A percentile compares a stretch with the other conserved stretches of the same genome.
Conservation (phyloP, 1,140 invertebrate genomes). For the Eulimnadia texana region DNA sequence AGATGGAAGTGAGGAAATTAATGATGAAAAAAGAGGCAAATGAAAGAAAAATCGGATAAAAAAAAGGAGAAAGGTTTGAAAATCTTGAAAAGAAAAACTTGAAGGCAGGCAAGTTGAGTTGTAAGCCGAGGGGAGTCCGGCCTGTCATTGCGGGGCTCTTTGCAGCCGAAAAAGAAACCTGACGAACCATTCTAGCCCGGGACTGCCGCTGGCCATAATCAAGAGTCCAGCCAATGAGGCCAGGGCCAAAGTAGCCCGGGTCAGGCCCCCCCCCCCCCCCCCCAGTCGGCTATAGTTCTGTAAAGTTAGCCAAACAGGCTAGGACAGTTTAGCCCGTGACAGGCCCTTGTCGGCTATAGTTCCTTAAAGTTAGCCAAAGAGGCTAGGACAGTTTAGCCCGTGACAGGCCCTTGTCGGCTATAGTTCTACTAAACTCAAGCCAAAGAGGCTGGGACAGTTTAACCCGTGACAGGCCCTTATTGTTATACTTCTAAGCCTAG, state of each 20-base stretch:
- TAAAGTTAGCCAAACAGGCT: no score
- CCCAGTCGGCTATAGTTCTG: no score
- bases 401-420: background rate
- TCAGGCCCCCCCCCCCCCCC: no score
- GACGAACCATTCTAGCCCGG: no score
- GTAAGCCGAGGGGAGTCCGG: conserved; percentile 12
- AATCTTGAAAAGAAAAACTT: background rate
- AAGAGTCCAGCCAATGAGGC: no score
- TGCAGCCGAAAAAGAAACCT: background rate
- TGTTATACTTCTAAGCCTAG: no score
- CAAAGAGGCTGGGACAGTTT: no score
- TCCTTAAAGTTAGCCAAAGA: no score
- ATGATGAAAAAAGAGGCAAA: background rate
- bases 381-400: background rate
- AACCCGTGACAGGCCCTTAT: background rate
- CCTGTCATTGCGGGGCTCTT: conserved; percentile 9
- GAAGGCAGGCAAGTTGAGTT: conserved; percentile 11
- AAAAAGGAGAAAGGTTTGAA: conserved; percentile 1
- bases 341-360: background rate
- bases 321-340: background rate
- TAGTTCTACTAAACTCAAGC: no score
- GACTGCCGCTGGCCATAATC: no score
- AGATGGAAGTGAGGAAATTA: background rate
- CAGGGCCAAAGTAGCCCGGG: no score
- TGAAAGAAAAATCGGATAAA: background rate